Base-by-base conservation (phyloP, 2,888 invertebrate species). In the Mystacides longicornis region DNA sequence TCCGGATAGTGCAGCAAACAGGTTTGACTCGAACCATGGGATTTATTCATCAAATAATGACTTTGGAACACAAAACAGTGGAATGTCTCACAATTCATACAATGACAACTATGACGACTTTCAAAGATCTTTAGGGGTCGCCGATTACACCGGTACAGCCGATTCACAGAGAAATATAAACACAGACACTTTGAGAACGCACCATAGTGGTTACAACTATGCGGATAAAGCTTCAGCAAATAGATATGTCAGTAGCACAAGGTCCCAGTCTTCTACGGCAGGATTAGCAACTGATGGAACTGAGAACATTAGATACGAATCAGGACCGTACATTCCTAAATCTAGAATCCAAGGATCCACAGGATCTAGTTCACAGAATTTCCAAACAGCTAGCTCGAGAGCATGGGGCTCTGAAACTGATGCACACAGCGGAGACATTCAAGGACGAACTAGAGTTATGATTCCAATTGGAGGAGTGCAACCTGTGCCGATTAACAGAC, bases 1-100 rank as follows among this genome's bases (percentile, higher is more conserved):
- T n/a, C n/a, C n/a, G n/a, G 20, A 37, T 16, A 37, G 16, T 16
- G 16, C 16, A 16, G 37, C 37, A 37, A 37, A 37, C 37, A 37
- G n/a, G 14, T 37, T n/a, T 16, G 16, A 37, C 37, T 45, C 14
- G 33, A 49, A 23, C 37, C 55, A n/a, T 20, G 33, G 21, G n/a
- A 18, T 2, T 50, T 27, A 20, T n/a, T 19, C 20, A 21, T 33
- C n/a, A 54, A 23, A 33, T 31, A 42, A 14, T n/a, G n/a, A n/a
- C n/a, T n/a, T n/a, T n/a, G n/a, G n/a, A n/a, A n/a, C n/a, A n/a
- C 53, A 54, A 3, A n/a, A 14, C 14, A 14, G 7, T 22, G 33
- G 54, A 33, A 23, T 48, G 22, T 23, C 47, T 21, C 11, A 11
- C 2, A 20, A 37, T 1, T 20, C 23, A 1, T 23, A 23, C 14